Base-by-base conservation (phyloP, 2,888 invertebrate genomes). In the Drosophila meridionalis region DNA sequence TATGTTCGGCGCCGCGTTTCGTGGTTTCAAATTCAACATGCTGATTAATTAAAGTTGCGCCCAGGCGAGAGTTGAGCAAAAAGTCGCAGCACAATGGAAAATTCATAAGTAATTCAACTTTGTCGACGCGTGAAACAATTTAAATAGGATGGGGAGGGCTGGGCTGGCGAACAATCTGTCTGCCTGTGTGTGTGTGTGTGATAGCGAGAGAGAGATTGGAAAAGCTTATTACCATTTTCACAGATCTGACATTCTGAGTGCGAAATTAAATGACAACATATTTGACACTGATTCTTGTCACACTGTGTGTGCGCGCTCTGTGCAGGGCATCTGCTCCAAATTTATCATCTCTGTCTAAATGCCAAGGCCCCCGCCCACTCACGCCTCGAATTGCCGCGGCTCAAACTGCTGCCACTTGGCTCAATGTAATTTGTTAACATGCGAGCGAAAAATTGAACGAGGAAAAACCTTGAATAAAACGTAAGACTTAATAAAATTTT, bases 201-300 rank as follows among this genome's bases (percentile, higher is more conserved):
- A 77, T 66, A 57, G 58, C 34, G 62, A 52, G 69, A 42, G 69
- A 42, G 69, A 76, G 76, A 82, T 72, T 72, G 73, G 66, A 73
- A 78, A 86, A 80, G 87, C 84, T 83, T 87, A 90, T 87, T 83
- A 79, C 84, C 87, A 87, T 89, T 84, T 89, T 71, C 80, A 68
- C 67, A 88, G 90, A 86, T 88, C 90, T 90, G 82, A 82, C 81
- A 63, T 55, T 66, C 60, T 65, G 77, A 80, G 80, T 88, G 90
- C 88, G 87, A 87, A 87, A 87, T 87, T 90, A 87, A 90, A 87
- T 87, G 87, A 87, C 87, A 87, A 90, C 90, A 90, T 87, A 90
- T 87, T 87, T 87, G 87, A 87, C 87, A 87, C 87, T 87, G 87
- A 90, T 87, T 87, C 87, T 87, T 87, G 87, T 87, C 90, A 87